Base-by-base conservation (phyloP, 2,113 vertebrate species). In the Dasyprocta punctata region DNA sequence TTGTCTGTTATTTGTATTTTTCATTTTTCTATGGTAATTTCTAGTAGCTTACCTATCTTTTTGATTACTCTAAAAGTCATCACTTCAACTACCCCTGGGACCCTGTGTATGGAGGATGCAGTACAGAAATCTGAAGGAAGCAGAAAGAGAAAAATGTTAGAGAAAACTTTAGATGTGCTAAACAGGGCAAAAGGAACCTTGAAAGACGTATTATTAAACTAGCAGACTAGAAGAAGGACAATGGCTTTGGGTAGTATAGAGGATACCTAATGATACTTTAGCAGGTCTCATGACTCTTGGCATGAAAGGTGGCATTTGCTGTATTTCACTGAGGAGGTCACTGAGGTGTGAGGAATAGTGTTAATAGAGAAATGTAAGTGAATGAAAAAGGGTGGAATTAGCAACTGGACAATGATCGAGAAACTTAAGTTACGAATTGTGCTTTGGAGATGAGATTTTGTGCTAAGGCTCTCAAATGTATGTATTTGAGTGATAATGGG, bases 51-150 rank as follows among this genome's bases (percentile, higher is more conserved):
- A 41, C 90, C 16, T 93, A 63, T 87, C 41, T 83, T 92, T 86
- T 89, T 95, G 81, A 8, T 61, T 93, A 89, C 30, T 17, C 78
- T 93, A 63, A 78, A 94, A 44, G 36, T 86, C 65, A 9, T 95
- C 61, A 26, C 16, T 56, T 96, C 6, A 89, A 19, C 7, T 67
- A 83, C 87, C 24, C 28, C 41, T 81, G 44, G 36, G 63, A 92
- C 47, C 24, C 26, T 84, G 11, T 75, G 17, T 83, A 65, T 78
- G 65, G 44, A 86, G 58, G 63, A 24, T 73, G n/a, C 71, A 83
- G 41, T 83, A 60, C 90, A 83, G 69, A 38, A 86, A 86, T 90
- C 30, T 77, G 65, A 91, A 94, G 54, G 38, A 87, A 89, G 12
- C 54, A 85, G 52, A 71, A 95, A 71, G 2, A 10, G 28, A 75